A percentile compares a stretch with the other conserved stretches of the same genome.
Evolutionary conservation across 2,113 vertebrate genomes (phyloP).

Genomic region (Ceyx margarethae): DNA sequence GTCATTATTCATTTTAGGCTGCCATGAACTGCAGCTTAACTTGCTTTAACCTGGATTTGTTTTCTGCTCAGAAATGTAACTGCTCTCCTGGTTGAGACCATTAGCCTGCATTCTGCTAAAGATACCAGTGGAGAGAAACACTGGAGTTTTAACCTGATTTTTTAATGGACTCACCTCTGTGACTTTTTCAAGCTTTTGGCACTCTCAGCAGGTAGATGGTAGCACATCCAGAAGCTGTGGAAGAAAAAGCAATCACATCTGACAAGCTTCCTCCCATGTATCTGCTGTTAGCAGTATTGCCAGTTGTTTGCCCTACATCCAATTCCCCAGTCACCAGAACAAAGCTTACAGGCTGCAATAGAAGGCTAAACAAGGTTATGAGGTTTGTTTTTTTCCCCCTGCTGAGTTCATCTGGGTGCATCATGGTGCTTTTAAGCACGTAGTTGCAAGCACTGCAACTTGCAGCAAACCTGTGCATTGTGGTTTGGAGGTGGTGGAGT

Average conservation of each 20-base stretch:
- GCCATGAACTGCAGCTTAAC: background rate
- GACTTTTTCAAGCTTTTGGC: background rate
- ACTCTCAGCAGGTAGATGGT: background rate
- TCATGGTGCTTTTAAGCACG: background rate
- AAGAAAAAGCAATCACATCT: background rate
- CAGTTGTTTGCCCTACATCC: background rate
- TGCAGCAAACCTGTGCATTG: background rate
- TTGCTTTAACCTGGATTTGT: constrained; percentile 4
- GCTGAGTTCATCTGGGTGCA: background rate
- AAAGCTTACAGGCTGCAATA: background rate
- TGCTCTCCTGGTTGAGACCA: background rate
- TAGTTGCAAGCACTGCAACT: background rate
- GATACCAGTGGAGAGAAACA: background rate
- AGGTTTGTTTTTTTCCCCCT: background rate
- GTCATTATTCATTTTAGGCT: background rate
- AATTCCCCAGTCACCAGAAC: background rate
- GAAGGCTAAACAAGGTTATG: background rate
- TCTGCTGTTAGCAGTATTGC: background rate
- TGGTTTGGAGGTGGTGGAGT: background rate
- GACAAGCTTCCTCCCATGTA: background rate
- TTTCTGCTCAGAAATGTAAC: background rate
- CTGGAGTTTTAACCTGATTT: background rate
- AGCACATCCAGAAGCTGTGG: background rate
- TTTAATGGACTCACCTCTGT: background rate
- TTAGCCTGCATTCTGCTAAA: background rate